Conservation (phyloP, 2,797 vertebrate species). For the Knipowitschia caucasica region DNA sequence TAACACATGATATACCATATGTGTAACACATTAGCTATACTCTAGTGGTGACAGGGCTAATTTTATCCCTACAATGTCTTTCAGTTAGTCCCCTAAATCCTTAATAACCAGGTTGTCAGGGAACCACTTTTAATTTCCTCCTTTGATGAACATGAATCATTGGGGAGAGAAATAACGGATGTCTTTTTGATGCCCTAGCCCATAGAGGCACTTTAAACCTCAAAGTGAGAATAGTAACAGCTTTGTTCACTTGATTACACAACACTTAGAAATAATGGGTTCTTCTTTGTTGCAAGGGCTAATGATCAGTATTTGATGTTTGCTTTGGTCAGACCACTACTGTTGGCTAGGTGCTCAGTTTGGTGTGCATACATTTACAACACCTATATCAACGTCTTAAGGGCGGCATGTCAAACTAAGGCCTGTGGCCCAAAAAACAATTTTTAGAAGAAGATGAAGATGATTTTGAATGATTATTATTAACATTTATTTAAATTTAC, state of each 20-base stretch:
- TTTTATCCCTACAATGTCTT: slow-evolving; percentile 51
- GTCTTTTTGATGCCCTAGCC: slow-evolving; percentile 61
- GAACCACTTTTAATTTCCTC: slow-evolving; percentile 66
- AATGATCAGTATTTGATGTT: slow-evolving; percentile 16
- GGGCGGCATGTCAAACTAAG: no score
- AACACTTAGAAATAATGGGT: slow-evolving; percentile 31
- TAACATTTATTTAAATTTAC: no score
- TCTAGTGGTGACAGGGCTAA: slow-evolving; percentile 56
- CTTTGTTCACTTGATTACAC: slow-evolving; percentile 52
- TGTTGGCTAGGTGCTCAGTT: slow-evolving; percentile 5
- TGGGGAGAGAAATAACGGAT: slow-evolving; percentile 45
- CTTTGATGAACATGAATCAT: slow-evolving; percentile 63
- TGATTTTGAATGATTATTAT: no score
- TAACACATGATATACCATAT: no score
- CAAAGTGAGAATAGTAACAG: slow-evolving; percentile 56
- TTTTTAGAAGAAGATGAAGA: no score
- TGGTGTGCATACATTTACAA: no score
- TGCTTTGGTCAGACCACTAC: not conserved
- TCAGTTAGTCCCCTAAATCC: slow-evolving; percentile 61
- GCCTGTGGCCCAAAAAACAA: no score
- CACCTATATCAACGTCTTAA: no score
- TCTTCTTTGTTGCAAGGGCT: slow-evolving; percentile 33
- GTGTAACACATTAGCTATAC: slow-evolving; percentile 38
- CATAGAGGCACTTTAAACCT: slow-evolving; percentile 40
- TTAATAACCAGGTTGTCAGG: slow-evolving; percentile 64